phyloP scores from a whole-genome alignment of 2,888 invertebrate genomes.

The Aleiodes leptofemur region DNA sequence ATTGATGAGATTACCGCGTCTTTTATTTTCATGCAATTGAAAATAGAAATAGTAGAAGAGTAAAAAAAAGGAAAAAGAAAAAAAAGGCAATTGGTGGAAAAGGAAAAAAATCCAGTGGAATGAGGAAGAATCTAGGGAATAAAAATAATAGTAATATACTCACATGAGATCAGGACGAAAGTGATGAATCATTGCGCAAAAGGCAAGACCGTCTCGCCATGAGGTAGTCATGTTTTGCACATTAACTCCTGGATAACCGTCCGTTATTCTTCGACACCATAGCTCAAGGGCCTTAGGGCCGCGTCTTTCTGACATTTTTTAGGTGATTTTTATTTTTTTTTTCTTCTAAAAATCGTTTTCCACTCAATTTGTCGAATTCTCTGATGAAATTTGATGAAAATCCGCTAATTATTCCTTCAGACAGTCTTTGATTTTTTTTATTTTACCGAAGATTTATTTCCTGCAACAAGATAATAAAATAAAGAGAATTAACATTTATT shows the following conservation, averaged over 20 bases:
- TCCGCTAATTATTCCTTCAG: no score
- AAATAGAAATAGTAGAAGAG: no score
- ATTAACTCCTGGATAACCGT: conserved; percentile 92
- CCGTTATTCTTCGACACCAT: conserved; percentile 94
- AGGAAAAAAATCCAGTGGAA: neutral
- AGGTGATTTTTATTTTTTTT: conserved; percentile 9
- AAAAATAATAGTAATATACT: conserved; percentile 74
- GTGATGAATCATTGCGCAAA: conserved; percentile 97
- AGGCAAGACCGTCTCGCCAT: conserved; percentile 96
- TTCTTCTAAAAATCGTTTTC: neutral
- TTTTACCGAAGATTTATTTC: no score
- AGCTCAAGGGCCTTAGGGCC: conserved; percentile 94
- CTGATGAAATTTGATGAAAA: no score
- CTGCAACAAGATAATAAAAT: no score
- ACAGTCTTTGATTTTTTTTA: no score
- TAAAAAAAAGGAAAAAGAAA: no score
- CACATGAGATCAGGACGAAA: conserved; percentile 97
- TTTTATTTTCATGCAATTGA: no score
- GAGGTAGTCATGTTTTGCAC: conserved; percentile 97
- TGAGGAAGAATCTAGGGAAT: conserved; percentile 10
- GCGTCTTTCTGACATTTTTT: conserved; percentile 85
- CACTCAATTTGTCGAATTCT: neutral
- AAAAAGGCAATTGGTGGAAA: neutral
- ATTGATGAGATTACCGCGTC: no score
- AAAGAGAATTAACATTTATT: no score